Evolutionary conservation across 1,140 invertebrate species (phyloP), one percentile per base, ranked within the genome.

Genomic region (Thereuonema tuberculata): DNA sequence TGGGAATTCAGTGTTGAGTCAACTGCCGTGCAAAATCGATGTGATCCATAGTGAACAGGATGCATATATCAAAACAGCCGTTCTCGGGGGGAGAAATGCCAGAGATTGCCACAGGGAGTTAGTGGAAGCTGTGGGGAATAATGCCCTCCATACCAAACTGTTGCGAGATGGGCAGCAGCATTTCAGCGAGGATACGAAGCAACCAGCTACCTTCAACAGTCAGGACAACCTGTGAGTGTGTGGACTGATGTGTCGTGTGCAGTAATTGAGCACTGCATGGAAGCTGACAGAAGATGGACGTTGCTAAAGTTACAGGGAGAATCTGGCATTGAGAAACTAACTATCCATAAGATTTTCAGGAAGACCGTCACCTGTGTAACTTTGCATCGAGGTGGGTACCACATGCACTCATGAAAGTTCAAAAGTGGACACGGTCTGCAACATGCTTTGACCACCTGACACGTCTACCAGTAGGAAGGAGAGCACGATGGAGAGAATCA

Each of bases 381-480:
- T 9, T 37, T 37, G 31, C 31, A 37, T 5, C 31, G 31, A 9
- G 17, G 31, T 37, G 17, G 31, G 31, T 37, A 37, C 31, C 31
- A 37, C 31, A 37, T 37, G 31, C 31, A 37, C 31, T 37, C 31
- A 37, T 17, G 31, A 17, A 37, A 37, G 31, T 37, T 37, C 31
- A 37, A 37, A 37, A 37, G 31, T 37, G 31, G 31, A 37, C 17
- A 17, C 31, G 31, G 17, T 37, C 5, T 37, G 31, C 31, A 37
- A 61, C 24, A 59, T 61, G 28, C 56, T 57, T n/a, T 66, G 61
- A 55, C 68, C 43, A 56, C 64, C 66, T 28, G 68, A 23, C 14
- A 66, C 58, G 60, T 69, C 68, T 65, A 26, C 53, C 50, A 2
- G 68, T 26, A 21, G 65, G 66, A 2, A 69, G 46, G 31, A 61